These are phyloP conservation scores for Dryobates pubescens DNA, from an alignment of 2,797 vertebrate species.

Conservation along the genomic window DNA sequence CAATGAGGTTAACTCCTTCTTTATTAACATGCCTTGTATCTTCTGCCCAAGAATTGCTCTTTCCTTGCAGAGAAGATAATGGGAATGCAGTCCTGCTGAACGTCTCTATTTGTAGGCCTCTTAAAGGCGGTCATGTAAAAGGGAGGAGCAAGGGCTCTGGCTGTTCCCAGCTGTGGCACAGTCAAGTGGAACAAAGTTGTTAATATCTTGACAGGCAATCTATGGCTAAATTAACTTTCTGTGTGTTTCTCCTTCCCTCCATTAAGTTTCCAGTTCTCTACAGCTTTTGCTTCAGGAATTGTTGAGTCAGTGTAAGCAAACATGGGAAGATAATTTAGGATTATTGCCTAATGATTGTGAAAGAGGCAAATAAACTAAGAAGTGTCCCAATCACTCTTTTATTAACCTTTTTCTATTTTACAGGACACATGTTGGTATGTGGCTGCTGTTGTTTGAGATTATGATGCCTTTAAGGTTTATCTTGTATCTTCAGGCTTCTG, in stretches of 20 bases:
- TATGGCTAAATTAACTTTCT: neutral
- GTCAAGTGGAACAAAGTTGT: neutral
- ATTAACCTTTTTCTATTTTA: neutral
- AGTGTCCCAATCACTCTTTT: neutral
- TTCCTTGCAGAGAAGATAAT: neutral
- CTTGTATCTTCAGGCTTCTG: slow-evolving; percentile 19
- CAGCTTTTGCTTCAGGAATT: neutral
- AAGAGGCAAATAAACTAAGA: neutral
- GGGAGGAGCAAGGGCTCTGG: neutral
- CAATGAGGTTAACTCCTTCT: neutral
- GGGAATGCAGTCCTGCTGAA: neutral
- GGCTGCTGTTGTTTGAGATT: slow-evolving; percentile 6
- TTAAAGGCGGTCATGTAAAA: neutral
- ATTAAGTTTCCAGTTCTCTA: neutral
- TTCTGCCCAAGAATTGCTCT: neutral
- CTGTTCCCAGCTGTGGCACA: neutral
- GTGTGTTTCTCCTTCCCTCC: neutral
- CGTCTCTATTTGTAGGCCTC: neutral
- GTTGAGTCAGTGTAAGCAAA: neutral
- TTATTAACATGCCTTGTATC: neutral
- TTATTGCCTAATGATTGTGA: neutral
- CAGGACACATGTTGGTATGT: neutral
- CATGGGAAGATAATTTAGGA: neutral
- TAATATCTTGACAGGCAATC: neutral
- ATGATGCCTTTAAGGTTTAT: slow-evolving; percentile 36